Percentiles rank a stretch among this genome's conserved stretches.
Conservation (phyloP, 2,113 vertebrate genomes). For the Sphyrna mokarran region DNA sequence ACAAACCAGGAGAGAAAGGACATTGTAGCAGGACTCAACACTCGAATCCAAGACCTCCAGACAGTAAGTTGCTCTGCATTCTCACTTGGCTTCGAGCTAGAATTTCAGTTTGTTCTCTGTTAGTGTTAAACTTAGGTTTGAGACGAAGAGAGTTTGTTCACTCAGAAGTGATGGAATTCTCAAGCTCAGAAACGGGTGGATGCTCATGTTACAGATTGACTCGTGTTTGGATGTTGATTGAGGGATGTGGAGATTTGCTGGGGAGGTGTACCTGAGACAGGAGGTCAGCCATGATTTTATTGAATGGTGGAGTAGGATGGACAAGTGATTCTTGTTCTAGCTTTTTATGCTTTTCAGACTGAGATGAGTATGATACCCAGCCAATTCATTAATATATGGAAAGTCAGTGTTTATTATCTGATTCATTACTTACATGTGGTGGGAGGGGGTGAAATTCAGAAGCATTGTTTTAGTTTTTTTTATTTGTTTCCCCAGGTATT, state of each 20-base stretch:
- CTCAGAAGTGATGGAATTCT: background rate
- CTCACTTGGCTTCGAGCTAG: background rate
- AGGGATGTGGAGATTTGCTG: too few relatives aligned
- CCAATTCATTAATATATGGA: background rate
- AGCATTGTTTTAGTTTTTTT: background rate
- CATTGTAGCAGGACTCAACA: slow-evolving; percentile 75
- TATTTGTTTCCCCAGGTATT: slow-evolving; percentile 68
- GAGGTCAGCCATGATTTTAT: too few relatives aligned
- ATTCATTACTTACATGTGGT: background rate
- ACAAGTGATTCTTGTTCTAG: background rate
- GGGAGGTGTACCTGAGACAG: too few relatives aligned
- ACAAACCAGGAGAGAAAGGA: slow-evolving; percentile 72
- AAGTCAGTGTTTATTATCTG: background rate
- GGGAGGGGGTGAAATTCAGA: background rate
- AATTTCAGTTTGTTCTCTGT: background rate
- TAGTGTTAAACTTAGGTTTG: background rate
- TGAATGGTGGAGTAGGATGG: too few relatives aligned
- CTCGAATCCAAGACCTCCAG: slow-evolving; percentile 85
- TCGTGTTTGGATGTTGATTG: too few relatives aligned
- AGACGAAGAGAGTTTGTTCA: background rate
- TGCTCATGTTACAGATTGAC: too few relatives aligned
- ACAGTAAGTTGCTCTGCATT: slow-evolving; percentile 56
- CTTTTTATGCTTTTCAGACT: background rate
- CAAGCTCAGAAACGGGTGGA: too few relatives aligned
- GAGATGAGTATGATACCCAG: background rate